phyloP scores from a whole-genome alignment of 2,888 invertebrate species.

The Aphodius granarius region DNA sequence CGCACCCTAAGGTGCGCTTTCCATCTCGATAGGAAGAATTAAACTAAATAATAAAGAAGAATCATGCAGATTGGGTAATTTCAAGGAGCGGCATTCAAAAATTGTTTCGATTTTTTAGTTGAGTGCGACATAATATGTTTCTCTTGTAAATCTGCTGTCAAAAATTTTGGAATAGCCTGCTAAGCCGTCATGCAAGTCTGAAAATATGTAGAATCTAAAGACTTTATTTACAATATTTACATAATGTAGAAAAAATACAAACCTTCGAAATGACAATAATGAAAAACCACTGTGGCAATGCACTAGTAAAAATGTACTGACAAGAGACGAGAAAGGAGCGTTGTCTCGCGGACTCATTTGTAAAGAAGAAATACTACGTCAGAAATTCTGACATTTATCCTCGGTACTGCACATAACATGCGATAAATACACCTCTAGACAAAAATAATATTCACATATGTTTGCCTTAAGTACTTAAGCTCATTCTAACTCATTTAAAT shows the following conservation, averaged over 20 bases:
- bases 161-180: background rate
- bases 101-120: background rate
- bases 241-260: constrained; percentile 2
- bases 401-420: constrained; percentile 26
- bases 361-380: background rate
- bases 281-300: constrained; percentile 1
- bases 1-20: background rate
- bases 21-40: background rate
- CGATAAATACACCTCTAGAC: constrained; percentile 15
- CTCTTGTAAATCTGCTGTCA: background rate
- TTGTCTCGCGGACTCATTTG: background rate
- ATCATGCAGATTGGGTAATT: background rate
- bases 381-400: constrained; percentile 5
- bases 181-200: background rate
- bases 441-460: constrained; percentile 5
- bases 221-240: background rate
- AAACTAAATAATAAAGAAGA: background rate
- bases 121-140: background rate
- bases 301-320: constrained; percentile 2
- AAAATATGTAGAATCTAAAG: background rate
- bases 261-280: constrained; percentile 8
- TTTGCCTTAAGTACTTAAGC: background rate
- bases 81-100: background rate
- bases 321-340: constrained; percentile 4
- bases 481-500: background rate